Evolutionary conservation across 2,797 vertebrate genomes (phyloP).

Genomic region (Natrix natrix): DNA sequence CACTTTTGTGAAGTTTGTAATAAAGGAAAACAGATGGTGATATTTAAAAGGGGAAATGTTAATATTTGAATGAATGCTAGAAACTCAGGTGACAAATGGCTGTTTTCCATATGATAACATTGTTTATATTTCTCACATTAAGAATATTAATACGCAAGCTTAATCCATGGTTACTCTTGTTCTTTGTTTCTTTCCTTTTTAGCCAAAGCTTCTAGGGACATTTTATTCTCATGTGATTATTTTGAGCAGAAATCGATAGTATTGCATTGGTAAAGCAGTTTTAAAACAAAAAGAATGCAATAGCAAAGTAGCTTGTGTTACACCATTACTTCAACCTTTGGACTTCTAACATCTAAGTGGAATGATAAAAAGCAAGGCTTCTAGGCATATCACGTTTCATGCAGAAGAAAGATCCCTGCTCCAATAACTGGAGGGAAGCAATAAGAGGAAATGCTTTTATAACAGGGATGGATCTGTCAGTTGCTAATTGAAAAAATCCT

Average conservation of each 20-base stretch:
- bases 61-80: neutral
- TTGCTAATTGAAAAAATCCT: neutral
- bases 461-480: neutral
- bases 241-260: neutral
- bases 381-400: neutral
- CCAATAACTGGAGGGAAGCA: neutral
- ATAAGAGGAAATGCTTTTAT: neutral
- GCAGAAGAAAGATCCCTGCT: neutral
- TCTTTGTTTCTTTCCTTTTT: neutral
- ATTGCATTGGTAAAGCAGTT: neutral
- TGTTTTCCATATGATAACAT: neutral
- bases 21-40: constrained; percentile 12
- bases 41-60: constrained; percentile 17
- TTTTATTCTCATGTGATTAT: neutral
- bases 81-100: constrained; percentile 22
- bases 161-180: neutral
- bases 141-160: constrained; percentile 16
- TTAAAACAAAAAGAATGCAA: neutral
- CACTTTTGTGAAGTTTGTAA: neutral
- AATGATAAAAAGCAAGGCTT: neutral
- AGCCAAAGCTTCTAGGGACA: neutral
- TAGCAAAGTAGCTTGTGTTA: neutral
- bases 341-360: neutral
- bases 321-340: neutral
- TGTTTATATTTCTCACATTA: neutral